phyloP scores from a whole-genome alignment of 2,113 vertebrate genomes.

The Benitochromis conjunctus region DNA sequence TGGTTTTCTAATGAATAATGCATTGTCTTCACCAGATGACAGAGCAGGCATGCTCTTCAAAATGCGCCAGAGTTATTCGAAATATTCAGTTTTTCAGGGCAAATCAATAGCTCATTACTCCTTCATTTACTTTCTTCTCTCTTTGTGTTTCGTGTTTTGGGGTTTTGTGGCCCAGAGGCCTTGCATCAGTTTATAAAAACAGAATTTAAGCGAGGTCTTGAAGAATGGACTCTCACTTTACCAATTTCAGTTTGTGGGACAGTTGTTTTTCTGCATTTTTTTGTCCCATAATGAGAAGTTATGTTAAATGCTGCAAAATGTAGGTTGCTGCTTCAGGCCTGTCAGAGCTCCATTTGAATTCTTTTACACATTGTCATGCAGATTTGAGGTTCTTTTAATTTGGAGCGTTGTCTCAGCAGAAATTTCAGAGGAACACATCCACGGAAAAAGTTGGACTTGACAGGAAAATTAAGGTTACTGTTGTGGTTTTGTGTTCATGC shows the following conservation, averaged over 20 bases:
- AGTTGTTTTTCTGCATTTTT: conserved; percentile 66
- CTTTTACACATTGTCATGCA: conserved; percentile 73
- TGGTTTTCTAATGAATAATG: conserved; percentile 4
- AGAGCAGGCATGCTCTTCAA: neutral
- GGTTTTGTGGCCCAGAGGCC: conserved; percentile 25
- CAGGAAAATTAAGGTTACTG: conserved; percentile 18
- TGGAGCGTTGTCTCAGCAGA: conserved; percentile 41
- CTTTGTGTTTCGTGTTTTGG: conserved; percentile 13
- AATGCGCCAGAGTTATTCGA: neutral
- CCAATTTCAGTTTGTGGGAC: conserved; percentile 42
- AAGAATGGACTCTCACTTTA: conserved; percentile 47
- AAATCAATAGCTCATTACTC: neutral
- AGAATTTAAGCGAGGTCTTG: conserved; percentile 8
- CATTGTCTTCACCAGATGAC: conserved; percentile 1
- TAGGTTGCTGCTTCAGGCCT: conserved; percentile 66
- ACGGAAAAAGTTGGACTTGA: neutral
- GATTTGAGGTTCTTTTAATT: conserved; percentile 49
- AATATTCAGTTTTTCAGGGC: neutral
- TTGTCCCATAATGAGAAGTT: conserved; percentile 73
- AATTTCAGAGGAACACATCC: conserved; percentile 27
- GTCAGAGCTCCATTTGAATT: conserved; percentile 63
- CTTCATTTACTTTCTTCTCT: neutral
- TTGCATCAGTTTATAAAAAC: conserved; percentile 19
- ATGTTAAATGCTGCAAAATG: conserved; percentile 77
- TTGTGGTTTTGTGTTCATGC: conserved; percentile 40